Conservation (phyloP, 2,113 vertebrate genomes). For the Tragulus kanchil region DNA sequence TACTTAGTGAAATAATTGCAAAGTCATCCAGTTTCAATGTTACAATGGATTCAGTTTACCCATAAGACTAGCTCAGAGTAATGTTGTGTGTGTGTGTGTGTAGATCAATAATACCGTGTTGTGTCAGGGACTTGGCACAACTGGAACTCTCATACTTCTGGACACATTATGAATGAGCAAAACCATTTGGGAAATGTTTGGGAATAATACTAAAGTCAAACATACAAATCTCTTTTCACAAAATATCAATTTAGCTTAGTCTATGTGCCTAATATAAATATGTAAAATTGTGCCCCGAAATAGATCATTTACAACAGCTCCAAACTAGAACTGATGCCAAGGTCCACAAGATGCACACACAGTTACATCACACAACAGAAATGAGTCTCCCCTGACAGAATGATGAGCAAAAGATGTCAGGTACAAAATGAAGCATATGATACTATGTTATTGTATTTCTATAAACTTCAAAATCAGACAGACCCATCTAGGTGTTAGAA, state of each 20-base stretch:
- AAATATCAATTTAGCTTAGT: background rate
- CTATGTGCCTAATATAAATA: background rate
- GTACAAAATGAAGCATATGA: background rate
- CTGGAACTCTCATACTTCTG: background rate
- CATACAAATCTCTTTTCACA: background rate
- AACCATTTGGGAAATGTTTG: background rate
- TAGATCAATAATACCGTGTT: background rate
- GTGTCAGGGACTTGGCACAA: background rate
- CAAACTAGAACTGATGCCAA: background rate
- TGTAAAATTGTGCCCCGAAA: background rate
- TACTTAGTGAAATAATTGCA: background rate
- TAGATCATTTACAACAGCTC: background rate
- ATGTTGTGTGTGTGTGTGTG: background rate
- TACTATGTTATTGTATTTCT: background rate
- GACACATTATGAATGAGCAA: background rate
- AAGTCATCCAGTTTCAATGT: background rate
- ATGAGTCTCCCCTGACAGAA: background rate
- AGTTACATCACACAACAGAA: background rate
- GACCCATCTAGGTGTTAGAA: background rate
- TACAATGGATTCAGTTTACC: background rate
- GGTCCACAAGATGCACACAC: background rate
- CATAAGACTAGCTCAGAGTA: background rate
- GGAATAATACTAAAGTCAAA: background rate
- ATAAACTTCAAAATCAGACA: background rate
- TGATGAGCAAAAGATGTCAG: background rate